Conservation (phyloP, 2,888 invertebrate species). For the Drosophila incognita region DNA sequence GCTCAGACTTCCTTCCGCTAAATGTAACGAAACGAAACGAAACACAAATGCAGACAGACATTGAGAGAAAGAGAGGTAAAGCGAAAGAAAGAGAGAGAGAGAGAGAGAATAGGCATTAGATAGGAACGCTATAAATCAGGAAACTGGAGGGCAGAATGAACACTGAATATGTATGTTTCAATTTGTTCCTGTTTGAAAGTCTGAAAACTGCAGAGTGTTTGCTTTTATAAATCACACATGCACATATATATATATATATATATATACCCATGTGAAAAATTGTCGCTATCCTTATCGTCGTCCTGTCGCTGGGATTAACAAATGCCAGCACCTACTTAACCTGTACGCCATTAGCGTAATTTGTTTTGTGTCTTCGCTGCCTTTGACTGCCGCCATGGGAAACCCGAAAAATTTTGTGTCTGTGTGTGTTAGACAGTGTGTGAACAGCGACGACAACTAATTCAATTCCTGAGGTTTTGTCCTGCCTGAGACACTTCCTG, state of each 20-base stretch:
- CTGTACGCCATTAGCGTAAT: constrained; percentile 75
- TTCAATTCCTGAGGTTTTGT: constrained; percentile 60
- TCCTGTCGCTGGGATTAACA: constrained; percentile 56
- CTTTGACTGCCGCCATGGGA: constrained; percentile 27
- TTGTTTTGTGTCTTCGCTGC: constrained; percentile 58
- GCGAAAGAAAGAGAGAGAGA: constrained; percentile 33
- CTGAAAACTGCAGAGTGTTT: constrained; percentile 42
- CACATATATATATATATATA: no score
- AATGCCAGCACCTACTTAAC: constrained; percentile 68
- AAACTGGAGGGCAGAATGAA: constrained; percentile 21
- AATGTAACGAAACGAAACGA: constrained; percentile 23
- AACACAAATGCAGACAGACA: constrained; percentile 16
- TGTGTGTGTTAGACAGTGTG: not conserved
- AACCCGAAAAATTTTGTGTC: constrained; percentile 58
- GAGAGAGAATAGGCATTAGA: constrained; percentile 11
- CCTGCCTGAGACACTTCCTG: constrained; percentile 47
- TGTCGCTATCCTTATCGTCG: constrained; percentile 32
- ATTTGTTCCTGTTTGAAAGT: constrained; percentile 39
- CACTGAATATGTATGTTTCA: constrained; percentile 26
- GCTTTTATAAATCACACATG: constrained; percentile 54
- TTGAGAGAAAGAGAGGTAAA: not conserved
- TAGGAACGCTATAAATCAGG: constrained; percentile 63
- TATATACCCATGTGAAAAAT: constrained; percentile 4
- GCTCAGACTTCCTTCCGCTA: constrained; percentile 65
- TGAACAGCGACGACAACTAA: constrained; percentile 38